Conservation (phyloP, 2,888 invertebrate genomes). For the Agonopterix alstromeriana region DNA sequence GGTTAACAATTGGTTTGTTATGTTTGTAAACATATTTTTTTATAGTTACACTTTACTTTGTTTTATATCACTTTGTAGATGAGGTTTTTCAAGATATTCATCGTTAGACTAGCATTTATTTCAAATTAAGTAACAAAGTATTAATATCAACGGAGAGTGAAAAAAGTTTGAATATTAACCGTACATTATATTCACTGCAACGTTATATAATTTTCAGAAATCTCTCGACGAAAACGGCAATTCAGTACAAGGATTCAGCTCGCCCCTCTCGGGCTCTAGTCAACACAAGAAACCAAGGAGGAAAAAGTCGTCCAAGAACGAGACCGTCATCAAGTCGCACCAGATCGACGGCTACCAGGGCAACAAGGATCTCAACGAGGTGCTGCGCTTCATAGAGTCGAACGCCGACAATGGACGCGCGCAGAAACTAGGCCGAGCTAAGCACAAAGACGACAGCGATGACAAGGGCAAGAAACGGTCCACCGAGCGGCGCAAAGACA, state of each 20-base stretch:
- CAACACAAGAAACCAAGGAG: slow-evolving; percentile 75
- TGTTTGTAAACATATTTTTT: no score
- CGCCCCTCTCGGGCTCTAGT: slow-evolving; percentile 62
- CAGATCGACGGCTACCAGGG: slow-evolving; percentile 88
- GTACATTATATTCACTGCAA: not conserved
- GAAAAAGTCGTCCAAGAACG: slow-evolving; percentile 78
- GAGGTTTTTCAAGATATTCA: no score
- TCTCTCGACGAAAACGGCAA: slow-evolving; percentile 89
- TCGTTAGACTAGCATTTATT: no score
- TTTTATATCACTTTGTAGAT: no score
- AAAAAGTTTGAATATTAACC: no score
- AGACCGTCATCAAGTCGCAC: slow-evolving; percentile 75
- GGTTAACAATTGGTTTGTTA: no score
- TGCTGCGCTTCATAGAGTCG: slow-evolving; percentile 87
- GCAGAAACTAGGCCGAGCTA: slow-evolving; percentile 46
- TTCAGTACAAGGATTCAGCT: slow-evolving; percentile 77
- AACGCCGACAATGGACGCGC: slow-evolving; percentile 55
- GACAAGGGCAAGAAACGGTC: slow-evolving; percentile 68
- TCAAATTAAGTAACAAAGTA: no score
- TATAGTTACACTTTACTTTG: no score
- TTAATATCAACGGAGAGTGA: no score
- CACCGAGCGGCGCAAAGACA: slow-evolving; percentile 62
- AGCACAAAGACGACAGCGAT: slow-evolving; percentile 64
- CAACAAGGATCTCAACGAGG: slow-evolving; percentile 84
- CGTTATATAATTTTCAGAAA: slow-evolving; percentile 55